Evolutionary conservation across 2,797 vertebrate genomes (phyloP).

Genomic region (Megaceryle alcyon): DNA sequence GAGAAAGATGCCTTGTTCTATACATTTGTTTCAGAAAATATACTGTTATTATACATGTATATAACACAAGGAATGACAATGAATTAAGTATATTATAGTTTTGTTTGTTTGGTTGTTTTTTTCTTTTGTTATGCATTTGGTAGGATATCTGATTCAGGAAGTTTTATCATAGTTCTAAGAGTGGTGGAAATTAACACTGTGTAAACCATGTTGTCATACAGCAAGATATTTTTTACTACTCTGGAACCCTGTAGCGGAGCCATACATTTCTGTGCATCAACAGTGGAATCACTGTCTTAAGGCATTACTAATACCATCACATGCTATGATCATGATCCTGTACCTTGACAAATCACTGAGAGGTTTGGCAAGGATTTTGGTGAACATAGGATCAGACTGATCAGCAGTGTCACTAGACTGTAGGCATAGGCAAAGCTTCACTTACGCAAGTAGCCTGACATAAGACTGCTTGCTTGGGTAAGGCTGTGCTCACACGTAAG

Average conservation of each 20-base stretch:
- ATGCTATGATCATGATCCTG: not conserved
- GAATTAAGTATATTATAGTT: not conserved
- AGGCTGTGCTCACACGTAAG: accelerated
- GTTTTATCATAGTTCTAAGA: not conserved
- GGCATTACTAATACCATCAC: not conserved
- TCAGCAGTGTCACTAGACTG: not conserved
- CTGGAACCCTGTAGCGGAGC: not conserved
- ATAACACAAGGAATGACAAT: not conserved
- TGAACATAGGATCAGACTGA: not conserved
- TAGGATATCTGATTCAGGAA: not conserved
- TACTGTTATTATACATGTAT: not conserved
- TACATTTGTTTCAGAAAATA: not conserved
- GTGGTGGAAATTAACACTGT: not conserved
- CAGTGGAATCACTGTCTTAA: not conserved
- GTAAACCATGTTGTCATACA: not conserved
- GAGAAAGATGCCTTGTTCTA: not conserved
- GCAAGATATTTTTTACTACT: not conserved
- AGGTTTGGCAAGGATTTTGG: not conserved
- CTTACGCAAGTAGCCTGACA: not conserved
- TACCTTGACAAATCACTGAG: not conserved
- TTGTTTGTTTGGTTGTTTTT: not conserved
- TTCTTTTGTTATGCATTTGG: not conserved
- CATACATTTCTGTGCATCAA: not conserved
- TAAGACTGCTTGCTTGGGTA: not conserved
- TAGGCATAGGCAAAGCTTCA: not conserved